Percentiles rank a stretch among this genome's conserved stretches.
Conservation (phyloP, 1,140 invertebrate genomes). For the Drepana arcuata region DNA sequence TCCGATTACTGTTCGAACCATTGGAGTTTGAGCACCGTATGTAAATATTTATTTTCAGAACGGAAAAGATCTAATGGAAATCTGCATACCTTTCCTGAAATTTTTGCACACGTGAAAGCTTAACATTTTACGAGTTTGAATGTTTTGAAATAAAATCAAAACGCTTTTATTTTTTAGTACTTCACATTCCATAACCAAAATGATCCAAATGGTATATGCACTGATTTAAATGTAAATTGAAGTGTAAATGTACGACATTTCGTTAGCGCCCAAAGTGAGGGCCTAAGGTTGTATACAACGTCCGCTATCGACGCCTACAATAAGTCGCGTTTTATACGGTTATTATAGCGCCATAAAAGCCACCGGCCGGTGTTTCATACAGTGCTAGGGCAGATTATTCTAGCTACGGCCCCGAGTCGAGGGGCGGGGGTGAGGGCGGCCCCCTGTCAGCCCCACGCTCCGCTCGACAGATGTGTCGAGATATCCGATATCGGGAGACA, state of each 20-base stretch:
- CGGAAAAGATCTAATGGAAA: constrained; percentile 12
- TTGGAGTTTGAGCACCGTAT: constrained; percentile 8
- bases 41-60: constrained; percentile 18
- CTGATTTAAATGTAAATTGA: too few species aligned
- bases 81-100: constrained; percentile 12
- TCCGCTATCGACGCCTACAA: constrained; percentile 66
- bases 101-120: constrained; percentile 8
- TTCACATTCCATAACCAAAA: too few species aligned
- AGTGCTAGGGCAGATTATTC: constrained; percentile 62
- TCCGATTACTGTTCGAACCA: constrained; percentile 11
- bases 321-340: constrained; percentile 70
- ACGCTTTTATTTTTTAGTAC: too few species aligned
- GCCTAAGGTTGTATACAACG: constrained; percentile 55
- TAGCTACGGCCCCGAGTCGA: constrained; percentile 42
- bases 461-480: constrained; percentile 62
- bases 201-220: too few species aligned
- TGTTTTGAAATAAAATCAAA: too few species aligned
- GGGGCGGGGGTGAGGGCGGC: constrained; percentile 21
- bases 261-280: constrained; percentile 26
- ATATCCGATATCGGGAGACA: constrained; percentile 67
- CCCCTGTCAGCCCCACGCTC: constrained; percentile 55
- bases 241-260: constrained; percentile 2
- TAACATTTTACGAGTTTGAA: too few species aligned
- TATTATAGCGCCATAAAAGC: constrained; percentile 68
- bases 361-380: constrained; percentile 68